Evolutionary conservation across 2,888 invertebrate genomes (phyloP).

Genomic region (Baccha elongata): DNA sequence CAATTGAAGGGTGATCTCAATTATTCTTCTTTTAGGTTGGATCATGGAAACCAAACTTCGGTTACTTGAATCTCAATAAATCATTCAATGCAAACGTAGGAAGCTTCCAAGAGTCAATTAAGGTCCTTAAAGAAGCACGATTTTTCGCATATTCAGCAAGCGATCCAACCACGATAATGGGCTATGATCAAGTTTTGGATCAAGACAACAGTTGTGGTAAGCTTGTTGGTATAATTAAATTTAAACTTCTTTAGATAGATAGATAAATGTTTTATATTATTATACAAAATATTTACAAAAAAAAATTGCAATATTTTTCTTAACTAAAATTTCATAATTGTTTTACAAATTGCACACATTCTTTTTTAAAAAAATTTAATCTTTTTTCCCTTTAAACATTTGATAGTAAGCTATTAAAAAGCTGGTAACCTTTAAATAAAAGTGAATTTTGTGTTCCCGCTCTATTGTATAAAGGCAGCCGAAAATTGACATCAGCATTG

Average conservation of each 20-base stretch:
- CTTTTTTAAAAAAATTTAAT: no score
- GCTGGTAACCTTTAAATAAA: no score
- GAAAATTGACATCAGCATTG: no score
- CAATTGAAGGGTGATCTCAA: not conserved
- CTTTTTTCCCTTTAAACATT: no score
- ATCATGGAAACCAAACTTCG: constrained; percentile 80
- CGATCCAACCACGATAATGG: constrained; percentile 84
- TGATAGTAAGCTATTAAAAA: no score
- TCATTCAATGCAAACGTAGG: constrained; percentile 77
- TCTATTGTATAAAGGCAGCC: no score
- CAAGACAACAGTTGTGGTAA: constrained; percentile 45
- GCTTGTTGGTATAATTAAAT: no score
- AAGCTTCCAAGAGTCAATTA: constrained; percentile 80
- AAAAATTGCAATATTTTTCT: not conserved
- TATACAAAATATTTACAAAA: no score
- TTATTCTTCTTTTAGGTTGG: constrained; percentile 73
- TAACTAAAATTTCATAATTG: not conserved
- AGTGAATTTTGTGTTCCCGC: no score
- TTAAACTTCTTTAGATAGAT: no score
- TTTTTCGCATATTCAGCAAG: constrained; percentile 86
- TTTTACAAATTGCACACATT: not conserved
- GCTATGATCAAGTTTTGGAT: constrained; percentile 76
- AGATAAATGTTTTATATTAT: no score
- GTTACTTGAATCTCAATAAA: constrained; percentile 78
- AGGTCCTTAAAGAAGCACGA: constrained; percentile 85